Conservation (phyloP, 2,888 invertebrate genomes). For the Melanophora roralis region DNA sequence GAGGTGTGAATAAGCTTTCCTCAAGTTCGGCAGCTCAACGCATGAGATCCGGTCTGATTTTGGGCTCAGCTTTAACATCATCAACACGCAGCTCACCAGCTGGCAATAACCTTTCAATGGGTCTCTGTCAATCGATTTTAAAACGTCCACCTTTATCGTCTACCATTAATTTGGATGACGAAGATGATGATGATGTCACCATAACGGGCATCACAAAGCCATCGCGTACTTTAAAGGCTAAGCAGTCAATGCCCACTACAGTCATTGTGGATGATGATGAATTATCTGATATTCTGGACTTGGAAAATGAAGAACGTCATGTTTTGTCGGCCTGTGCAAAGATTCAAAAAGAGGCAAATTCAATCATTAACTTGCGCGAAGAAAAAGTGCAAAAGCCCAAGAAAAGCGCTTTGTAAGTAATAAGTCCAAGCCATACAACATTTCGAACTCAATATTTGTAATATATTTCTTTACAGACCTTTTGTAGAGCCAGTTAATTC, state of each 20-base stretch:
- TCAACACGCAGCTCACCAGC: slow-evolving; percentile 49
- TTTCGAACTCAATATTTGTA: slow-evolving; percentile 63
- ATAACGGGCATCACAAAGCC: slow-evolving; percentile 43
- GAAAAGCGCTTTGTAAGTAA: slow-evolving; percentile 41
- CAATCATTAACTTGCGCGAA: slow-evolving; percentile 23
- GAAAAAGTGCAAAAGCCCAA: slow-evolving; percentile 21
- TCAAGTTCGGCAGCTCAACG: slow-evolving; percentile 41
- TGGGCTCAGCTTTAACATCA: slow-evolving; percentile 27
- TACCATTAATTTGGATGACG: slow-evolving; percentile 63
- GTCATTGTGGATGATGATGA: slow-evolving; percentile 67
- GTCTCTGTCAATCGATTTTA: slow-evolving; percentile 36
- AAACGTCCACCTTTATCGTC: slow-evolving; percentile 63
- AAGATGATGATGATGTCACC: slow-evolving; percentile 58
- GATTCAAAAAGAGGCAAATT: slow-evolving; percentile 56
- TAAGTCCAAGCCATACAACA: no score
- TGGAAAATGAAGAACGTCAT: slow-evolving; percentile 67
- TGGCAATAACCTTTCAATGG: slow-evolving; percentile 32
- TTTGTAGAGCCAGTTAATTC: slow-evolving; percentile 78
- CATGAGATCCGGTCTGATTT: slow-evolving; percentile 39
- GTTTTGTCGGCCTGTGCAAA: slow-evolving; percentile 66
- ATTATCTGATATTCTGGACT: slow-evolving; percentile 66
- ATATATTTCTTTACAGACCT: slow-evolving; percentile 66
- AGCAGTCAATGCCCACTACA: slow-evolving; percentile 37
- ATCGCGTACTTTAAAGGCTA: slow-evolving; percentile 11
- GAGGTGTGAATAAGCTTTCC: slow-evolving; percentile 44